A percentile compares a stretch with the other conserved stretches of the same genome.
Conservation (phyloP, 2,113 vertebrate genomes). For the Plecturocebus donacophilus region DNA sequence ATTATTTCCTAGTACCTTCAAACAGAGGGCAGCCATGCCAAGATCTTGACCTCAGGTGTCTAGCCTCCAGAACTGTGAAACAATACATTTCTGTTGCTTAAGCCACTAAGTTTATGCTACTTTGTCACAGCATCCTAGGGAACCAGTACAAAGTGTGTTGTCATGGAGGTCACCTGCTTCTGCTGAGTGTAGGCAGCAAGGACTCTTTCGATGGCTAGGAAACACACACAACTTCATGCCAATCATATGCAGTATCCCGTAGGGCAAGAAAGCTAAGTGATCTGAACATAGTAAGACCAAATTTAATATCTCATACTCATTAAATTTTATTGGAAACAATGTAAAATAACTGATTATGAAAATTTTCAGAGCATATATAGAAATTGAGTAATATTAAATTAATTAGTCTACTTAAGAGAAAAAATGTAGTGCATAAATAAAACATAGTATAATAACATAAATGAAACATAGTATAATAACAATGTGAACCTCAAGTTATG, state of each 20-base stretch:
- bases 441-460: neutral
- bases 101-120: neutral
- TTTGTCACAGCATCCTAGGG: neutral
- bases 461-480: neutral
- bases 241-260: neutral
- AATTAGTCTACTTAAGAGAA: neutral
- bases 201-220: neutral
- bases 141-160: neutral
- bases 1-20: neutral
- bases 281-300: neutral
- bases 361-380: neutral
- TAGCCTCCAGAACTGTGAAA: neutral
- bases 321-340: neutral
- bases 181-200: rapidly evolving
- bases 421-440: neutral
- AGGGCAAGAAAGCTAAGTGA: neutral
- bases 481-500: neutral
- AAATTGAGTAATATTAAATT: neutral
- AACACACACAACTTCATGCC: neutral
- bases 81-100: neutral
- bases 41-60: neutral
- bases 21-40: rapidly evolving
- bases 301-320: neutral
- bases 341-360: neutral
- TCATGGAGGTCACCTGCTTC: neutral